These are phyloP conservation scores for Scaptomyza cyrtandrae DNA, from an alignment of 2,888 invertebrate genomes.

Conservation along the genomic window DNA sequence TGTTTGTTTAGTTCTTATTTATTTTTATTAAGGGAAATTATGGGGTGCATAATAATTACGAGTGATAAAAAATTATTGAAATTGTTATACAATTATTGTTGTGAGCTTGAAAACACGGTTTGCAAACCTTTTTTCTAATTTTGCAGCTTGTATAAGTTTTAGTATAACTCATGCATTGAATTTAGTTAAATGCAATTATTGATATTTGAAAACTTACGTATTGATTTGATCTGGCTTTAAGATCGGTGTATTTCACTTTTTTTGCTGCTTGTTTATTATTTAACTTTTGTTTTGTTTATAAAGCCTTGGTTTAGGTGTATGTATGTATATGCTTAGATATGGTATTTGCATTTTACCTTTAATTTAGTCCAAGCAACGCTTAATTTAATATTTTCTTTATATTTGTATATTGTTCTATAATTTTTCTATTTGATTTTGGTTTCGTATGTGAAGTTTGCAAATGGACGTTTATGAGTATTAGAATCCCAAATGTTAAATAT, in stretches of 20 bases:
- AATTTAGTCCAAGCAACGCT: slow-evolving; percentile 27
- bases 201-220: slow-evolving; percentile 62
- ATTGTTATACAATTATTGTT: slow-evolving; percentile 54
- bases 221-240: slow-evolving; percentile 41
- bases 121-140: slow-evolving; percentile 6
- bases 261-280: slow-evolving; percentile 23
- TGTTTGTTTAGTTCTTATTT: slow-evolving; percentile 4
- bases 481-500: slow-evolving; percentile 10
- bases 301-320: slow-evolving; percentile 38
- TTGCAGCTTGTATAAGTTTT: slow-evolving; percentile 29
- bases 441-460: slow-evolving; percentile 54
- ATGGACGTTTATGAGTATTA: slow-evolving; percentile 57
- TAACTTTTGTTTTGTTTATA: slow-evolving; percentile 18
- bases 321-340: slow-evolving; percentile 42
- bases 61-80: slow-evolving; percentile 47
- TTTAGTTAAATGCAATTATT: slow-evolving; percentile 65
- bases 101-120: slow-evolving; percentile 45
- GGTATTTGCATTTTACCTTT: slow-evolving; percentile 34
- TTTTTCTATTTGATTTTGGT: slow-evolving; percentile 15
- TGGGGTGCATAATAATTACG: slow-evolving; percentile 44
- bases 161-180: slow-evolving; percentile 42
- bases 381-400: slow-evolving; percentile 16
- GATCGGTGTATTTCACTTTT: slow-evolving; percentile 21
- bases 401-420: slow-evolving; percentile 15
- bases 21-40: slow-evolving; percentile 21